Evolutionary conservation across 1,140 invertebrate genomes (phyloP).

Genomic region (Drosophila santomea): DNA sequence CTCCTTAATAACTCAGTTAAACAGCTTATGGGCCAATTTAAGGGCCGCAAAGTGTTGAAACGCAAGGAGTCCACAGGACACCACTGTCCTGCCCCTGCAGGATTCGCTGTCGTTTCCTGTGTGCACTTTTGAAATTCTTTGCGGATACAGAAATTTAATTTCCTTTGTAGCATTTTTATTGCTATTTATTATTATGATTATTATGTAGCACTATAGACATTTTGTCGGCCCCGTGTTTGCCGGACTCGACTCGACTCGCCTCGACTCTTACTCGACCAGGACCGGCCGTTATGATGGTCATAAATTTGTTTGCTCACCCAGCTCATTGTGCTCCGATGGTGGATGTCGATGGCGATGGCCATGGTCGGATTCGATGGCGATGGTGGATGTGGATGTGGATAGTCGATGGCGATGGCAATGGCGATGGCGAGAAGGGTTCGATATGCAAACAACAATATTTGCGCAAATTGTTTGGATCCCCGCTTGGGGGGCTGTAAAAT

Average conservation of each 20-base stretch:
- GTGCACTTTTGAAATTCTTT: conserved; percentile 53
- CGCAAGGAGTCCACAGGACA: background rate
- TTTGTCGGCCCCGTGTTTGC: conserved; percentile 21
- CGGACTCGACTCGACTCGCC: conserved; percentile 3
- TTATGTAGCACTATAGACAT: conserved; percentile 57
- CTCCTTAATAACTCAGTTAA: conserved; percentile 56
- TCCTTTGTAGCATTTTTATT: conserved; percentile 66
- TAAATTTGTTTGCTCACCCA: conserved; percentile 57
- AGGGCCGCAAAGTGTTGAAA: conserved; percentile 23
- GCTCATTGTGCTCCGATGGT: conserved; percentile 43
- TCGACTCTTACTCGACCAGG: background rate
- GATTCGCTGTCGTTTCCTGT: conserved; percentile 38
- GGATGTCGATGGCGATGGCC: background rate
- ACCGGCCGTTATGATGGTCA: conserved; percentile 47
- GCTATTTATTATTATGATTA: conserved; percentile 69
- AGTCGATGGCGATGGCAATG: conserved; percentile 7
- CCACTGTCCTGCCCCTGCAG: too few relatives aligned
- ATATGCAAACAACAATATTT: conserved; percentile 68
- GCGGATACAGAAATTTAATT: conserved; percentile 65
- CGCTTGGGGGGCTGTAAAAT: conserved; percentile 37
- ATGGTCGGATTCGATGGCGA: conserved; percentile 2
- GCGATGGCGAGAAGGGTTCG: conserved; percentile 44
- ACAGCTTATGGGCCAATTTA: conserved; percentile 57
- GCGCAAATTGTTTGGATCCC: conserved; percentile 53
- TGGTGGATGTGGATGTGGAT: conserved; percentile 15